Conservation (phyloP, 2,113 vertebrate genomes). For the Erpornis zantholeuca region DNA sequence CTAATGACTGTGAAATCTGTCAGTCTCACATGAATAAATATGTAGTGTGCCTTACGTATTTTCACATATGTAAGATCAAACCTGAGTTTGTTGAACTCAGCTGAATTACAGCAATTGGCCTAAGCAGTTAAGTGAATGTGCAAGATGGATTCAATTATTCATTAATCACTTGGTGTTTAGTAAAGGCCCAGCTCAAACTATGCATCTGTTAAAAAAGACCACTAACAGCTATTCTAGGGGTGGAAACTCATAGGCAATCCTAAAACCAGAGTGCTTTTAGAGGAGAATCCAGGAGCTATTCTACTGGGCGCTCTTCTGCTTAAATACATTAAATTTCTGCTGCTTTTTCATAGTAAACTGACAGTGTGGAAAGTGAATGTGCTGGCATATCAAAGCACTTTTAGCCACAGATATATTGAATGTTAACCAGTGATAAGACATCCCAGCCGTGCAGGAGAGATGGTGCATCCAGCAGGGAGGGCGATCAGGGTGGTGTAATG, state of each 20-base stretch:
- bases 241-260: neutral
- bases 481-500: fast-evolving
- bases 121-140: neutral
- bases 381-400: neutral
- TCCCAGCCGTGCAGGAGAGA: neutral
- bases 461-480: neutral
- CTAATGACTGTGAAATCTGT: neutral
- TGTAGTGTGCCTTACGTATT: neutral
- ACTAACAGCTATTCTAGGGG: neutral
- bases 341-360: neutral
- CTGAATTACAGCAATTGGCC: neutral
- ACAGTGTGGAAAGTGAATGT: neutral
- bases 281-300: neutral
- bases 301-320: neutral
- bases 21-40: neutral
- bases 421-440: neutral
- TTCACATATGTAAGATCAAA: neutral
- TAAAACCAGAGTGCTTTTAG: neutral
- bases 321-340: neutral
- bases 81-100: neutral
- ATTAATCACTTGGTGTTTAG: neutral
- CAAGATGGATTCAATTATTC: neutral
- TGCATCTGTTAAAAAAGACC: neutral
- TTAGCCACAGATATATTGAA: neutral
- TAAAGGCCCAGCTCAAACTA: neutral